phyloP scores from a whole-genome alignment of 2,113 vertebrate genomes.

The Alethe diademata region DNA sequence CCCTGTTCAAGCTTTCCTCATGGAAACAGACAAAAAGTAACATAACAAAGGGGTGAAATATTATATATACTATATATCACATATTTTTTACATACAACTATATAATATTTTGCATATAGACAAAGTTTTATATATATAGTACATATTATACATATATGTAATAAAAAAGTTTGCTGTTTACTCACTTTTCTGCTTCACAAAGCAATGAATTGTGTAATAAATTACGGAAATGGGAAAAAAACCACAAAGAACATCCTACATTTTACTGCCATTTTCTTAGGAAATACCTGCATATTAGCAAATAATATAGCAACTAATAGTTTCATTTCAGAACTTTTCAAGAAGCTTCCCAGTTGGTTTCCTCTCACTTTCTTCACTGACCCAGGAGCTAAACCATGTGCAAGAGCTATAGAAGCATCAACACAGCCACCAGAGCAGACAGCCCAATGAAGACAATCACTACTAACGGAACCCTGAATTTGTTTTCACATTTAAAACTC shows the following conservation, averaged over 20 bases:
- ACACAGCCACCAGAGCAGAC: background rate
- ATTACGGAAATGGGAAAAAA: background rate
- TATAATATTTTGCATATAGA: background rate
- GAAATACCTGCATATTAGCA: background rate
- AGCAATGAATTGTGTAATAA: background rate
- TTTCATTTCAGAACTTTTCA: background rate
- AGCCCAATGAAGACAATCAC: background rate
- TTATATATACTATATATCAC: background rate
- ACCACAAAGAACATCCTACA: background rate
- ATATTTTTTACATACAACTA: background rate
- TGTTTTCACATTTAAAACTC: background rate
- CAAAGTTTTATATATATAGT: no score
- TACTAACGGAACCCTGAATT: background rate
- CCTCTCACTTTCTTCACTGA: background rate
- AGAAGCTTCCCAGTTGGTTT: background rate
- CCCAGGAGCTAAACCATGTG: background rate
- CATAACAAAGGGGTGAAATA: background rate
- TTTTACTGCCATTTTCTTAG: background rate
- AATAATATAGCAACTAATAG: background rate
- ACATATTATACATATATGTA: background rate
- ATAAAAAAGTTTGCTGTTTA: background rate
- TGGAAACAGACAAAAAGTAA: background rate
- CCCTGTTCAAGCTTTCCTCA: background rate
- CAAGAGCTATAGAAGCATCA: accelerated
- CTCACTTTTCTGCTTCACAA: background rate